Evolutionary conservation across 2,888 invertebrate species (phyloP).

Genomic region (Drosophila pegasa): DNA sequence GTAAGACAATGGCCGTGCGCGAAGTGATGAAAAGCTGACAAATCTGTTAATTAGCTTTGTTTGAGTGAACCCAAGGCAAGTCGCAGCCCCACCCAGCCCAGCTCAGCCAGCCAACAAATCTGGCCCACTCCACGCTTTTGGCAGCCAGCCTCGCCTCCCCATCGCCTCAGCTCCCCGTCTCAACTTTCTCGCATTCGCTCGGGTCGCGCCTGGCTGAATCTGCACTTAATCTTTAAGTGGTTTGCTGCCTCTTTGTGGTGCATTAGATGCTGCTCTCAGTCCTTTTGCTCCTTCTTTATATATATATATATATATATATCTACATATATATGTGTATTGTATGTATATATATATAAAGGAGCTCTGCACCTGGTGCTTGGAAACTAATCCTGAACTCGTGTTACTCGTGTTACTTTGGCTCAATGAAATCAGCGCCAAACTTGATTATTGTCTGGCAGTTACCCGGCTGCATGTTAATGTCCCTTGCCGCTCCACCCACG

Average conservation of each 20-base stretch:
- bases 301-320: not conserved
- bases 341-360: not conserved
- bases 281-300: not conserved
- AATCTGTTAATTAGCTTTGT: conserved; percentile 82
- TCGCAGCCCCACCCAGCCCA: not conserved
- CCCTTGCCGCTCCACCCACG: not conserved
- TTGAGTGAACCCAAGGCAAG: conserved; percentile 60
- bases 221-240: conserved; percentile 79
- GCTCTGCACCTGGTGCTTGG: conserved; percentile 41
- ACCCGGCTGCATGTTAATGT: conserved; percentile 69
- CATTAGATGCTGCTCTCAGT: conserved; percentile 50
- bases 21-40: conserved; percentile 80
- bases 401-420: conserved; percentile 70
- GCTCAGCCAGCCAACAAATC: conserved; percentile 8
- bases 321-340: not conserved
- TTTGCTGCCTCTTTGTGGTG: conserved; percentile 71
- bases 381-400: conserved; percentile 75
- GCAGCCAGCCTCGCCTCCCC: not conserved
- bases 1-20: conserved; percentile 57
- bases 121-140: conserved; percentile 7
- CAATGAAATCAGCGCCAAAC: conserved; percentile 72
- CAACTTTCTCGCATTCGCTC: conserved; percentile 27
- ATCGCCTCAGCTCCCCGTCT: conserved; percentile 26
- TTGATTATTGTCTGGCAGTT: conserved; percentile 68
- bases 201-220: conserved; percentile 71